phyloP scores from a whole-genome alignment of 2,888 invertebrate species.

The Cordilura impudica region DNA sequence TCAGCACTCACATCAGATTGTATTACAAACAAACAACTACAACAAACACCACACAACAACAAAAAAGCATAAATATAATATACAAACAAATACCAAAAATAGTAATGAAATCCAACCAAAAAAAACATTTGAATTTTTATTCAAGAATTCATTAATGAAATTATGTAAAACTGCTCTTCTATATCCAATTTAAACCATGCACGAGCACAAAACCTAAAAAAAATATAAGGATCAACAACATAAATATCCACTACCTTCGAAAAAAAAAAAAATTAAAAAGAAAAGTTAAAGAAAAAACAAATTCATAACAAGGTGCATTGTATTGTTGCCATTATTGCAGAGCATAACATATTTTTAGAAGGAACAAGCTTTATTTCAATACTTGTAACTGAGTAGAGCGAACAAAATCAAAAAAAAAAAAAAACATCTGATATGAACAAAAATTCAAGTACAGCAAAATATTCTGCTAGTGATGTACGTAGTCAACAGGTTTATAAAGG shows the following conservation, averaged over 20 bases:
- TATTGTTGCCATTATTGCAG: background rate
- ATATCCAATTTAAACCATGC: background rate
- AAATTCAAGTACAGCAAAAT: background rate
- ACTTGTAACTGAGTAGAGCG: background rate
- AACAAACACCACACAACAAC: background rate
- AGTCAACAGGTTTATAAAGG: too few relatives aligned
- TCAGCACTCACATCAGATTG: too few relatives aligned
- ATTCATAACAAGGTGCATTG: background rate
- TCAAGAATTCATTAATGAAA: slow-evolving; percentile 8
- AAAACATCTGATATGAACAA: background rate
- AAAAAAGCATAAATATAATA: too few relatives aligned
- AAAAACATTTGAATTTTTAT: background rate
- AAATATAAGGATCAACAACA: background rate
- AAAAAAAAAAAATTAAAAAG: background rate
- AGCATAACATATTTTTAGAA: background rate
- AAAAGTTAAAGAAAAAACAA: background rate
- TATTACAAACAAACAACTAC: background rate
- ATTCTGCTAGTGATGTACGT: background rate
- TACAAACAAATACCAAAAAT: background rate
- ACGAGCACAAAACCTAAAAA: background rate
- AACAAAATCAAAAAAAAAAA: background rate
- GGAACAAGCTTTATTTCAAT: background rate
- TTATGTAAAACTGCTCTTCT: background rate
- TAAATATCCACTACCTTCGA: background rate
- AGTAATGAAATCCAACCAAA: background rate